These are phyloP conservation scores for Melanostigma gelatinosum DNA, from an alignment of 2,113 vertebrate species.

Conservation along the genomic window DNA sequence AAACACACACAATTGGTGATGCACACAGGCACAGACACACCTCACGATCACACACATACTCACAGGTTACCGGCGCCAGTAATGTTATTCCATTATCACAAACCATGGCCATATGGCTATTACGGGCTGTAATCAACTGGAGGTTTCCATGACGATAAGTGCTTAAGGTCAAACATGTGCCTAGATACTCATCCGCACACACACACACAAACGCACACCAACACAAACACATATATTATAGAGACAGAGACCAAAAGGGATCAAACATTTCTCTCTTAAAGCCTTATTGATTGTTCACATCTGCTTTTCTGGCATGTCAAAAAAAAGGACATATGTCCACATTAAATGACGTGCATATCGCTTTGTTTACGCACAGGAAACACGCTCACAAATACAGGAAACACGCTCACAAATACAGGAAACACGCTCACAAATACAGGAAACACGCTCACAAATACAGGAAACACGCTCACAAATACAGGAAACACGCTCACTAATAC, in stretches of 20 bases:
- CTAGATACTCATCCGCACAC: not conserved
- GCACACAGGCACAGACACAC: not conserved
- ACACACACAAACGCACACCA: not conserved
- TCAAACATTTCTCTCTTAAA: not conserved
- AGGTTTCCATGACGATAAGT: conserved; percentile 40
- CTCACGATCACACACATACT: not conserved
- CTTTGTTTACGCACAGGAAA: not conserved
- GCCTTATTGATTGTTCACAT: not conserved
- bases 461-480: not conserved
- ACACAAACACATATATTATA: not conserved
- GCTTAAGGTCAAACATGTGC: conserved; percentile 10
- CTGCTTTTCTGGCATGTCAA: not conserved
- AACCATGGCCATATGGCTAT: conserved; percentile 45
- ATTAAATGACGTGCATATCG: not conserved
- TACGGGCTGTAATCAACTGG: conserved; percentile 25
- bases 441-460: not conserved
- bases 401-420: not conserved
- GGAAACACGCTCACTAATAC: not conserved
- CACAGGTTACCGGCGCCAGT: not conserved
- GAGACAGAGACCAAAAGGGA: not conserved
- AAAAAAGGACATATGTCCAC: not conserved
- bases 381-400: not conserved
- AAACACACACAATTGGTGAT: not conserved
- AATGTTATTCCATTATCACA: conserved; percentile 45
- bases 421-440: not conserved